phyloP scores from a whole-genome alignment of 2,113 vertebrate genomes.

The Bos javanicus region DNA sequence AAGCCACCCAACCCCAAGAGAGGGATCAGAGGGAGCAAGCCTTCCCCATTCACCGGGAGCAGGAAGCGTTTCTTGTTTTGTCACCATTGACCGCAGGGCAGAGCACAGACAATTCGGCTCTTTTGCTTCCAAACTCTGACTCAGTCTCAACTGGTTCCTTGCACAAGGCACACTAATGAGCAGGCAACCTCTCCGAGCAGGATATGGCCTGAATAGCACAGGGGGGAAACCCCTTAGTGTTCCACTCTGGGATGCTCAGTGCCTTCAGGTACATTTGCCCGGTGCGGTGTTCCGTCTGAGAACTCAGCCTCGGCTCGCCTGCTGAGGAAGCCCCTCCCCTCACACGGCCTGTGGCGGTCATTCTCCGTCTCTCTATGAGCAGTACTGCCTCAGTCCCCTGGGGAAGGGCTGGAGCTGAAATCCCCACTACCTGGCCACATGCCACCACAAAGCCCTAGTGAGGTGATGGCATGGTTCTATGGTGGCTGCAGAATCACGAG shows the following conservation, averaged over 20 bases:
- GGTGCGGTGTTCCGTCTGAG: not conserved
- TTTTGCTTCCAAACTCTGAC: not conserved
- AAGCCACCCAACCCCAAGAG: rapidly evolving
- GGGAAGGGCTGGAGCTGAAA: not conserved
- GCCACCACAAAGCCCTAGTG: not conserved
- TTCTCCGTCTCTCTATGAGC: not conserved
- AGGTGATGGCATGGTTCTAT: not conserved
- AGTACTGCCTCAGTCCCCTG: not conserved
- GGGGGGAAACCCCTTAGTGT: rapidly evolving
- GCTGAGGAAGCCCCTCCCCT: not conserved
- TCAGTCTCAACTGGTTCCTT: not conserved
- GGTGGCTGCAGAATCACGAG: not conserved
- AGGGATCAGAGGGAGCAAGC: not conserved
- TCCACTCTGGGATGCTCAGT: not conserved
- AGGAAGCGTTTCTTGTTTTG: not conserved
- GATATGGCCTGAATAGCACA: not conserved
- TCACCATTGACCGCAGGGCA: not conserved
- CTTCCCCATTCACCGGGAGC: not conserved
- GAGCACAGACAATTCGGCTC: not conserved
- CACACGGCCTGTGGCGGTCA: not conserved
- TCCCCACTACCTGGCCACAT: not conserved
- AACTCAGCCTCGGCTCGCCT: not conserved
- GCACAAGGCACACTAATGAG: not conserved
- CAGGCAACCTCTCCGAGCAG: not conserved
- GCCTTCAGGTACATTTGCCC: not conserved